These are phyloP conservation scores for Anguilla marmorata DNA, from an alignment of 2,797 vertebrate species.

Conservation along the genomic window DNA sequence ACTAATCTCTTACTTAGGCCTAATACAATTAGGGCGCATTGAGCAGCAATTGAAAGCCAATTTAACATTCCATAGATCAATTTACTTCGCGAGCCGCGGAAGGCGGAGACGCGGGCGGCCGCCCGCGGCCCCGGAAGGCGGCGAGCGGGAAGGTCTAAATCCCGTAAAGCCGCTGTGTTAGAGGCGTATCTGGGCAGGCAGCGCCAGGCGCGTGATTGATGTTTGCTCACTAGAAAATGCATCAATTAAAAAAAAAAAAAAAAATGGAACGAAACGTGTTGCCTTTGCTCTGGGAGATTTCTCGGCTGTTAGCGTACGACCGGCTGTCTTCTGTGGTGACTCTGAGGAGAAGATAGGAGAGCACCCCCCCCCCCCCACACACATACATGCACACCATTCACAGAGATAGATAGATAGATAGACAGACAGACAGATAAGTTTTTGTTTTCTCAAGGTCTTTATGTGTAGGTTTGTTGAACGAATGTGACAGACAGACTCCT, in stretches of 20 bases:
- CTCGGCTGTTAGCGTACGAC: background rate
- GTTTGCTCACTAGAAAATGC: background rate
- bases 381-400: too few relatives aligned
- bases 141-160: conserved; percentile 3
- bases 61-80: conserved; percentile 59
- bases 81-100: conserved; percentile 44
- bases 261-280: background rate
- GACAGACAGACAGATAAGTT: background rate
- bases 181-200: background rate
- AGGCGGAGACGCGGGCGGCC: background rate
- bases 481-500: background rate
- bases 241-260: background rate
- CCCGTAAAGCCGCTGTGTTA: background rate
- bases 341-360: background rate
- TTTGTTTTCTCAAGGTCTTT: background rate
- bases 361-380: background rate
- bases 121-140: background rate
- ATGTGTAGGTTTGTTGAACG: background rate
- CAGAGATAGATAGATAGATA: background rate
- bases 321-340: background rate
- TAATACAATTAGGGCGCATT: conserved; percentile 71
- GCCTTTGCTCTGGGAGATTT: background rate
- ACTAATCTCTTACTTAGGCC: conserved; percentile 66
- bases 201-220: background rate
- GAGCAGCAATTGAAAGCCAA: conserved; percentile 53